Evolutionary conservation across 2,888 invertebrate species (phyloP).

Genomic region (Podotricha telesiphe): DNA sequence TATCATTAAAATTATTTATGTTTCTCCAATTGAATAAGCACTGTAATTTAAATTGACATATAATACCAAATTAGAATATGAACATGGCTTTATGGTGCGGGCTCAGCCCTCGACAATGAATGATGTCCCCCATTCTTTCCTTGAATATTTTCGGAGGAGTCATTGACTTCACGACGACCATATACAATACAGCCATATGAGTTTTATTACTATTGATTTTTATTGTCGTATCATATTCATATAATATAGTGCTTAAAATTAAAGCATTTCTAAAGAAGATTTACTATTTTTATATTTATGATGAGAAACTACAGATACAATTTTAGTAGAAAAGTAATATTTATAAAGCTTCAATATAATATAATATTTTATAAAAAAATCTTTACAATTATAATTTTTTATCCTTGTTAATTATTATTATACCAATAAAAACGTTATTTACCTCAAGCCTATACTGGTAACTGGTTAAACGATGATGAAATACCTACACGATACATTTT

Average conservation of each 20-base stretch:
- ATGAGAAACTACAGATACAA: too few species aligned
- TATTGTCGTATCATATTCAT: not conserved
- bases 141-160: constrained; percentile 60
- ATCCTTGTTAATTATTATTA: not conserved
- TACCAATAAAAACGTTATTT: not conserved
- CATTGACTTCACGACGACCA: constrained; percentile 56
- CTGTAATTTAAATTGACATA: constrained; percentile 9
- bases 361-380: not conserved
- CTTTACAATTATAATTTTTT: not conserved
- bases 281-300: too few species aligned
- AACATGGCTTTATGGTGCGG: constrained; percentile 30
- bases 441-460: not conserved
- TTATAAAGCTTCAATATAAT: too few species aligned
- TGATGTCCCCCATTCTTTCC: constrained; percentile 61
- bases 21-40: not conserved
- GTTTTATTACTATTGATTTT: constrained; percentile 7
- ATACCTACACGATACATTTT: not conserved
- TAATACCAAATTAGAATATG: constrained; percentile 17
- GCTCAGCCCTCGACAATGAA: constrained; percentile 55
- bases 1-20: not conserved
- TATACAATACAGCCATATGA: constrained; percentile 14
- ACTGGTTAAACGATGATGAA: not conserved
- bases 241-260: too few species aligned
- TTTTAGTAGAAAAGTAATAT: too few species aligned
- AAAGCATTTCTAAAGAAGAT: too few species aligned